phyloP scores from a whole-genome alignment of 2,797 vertebrate genomes.

The Melanotaenia trifasciata region DNA sequence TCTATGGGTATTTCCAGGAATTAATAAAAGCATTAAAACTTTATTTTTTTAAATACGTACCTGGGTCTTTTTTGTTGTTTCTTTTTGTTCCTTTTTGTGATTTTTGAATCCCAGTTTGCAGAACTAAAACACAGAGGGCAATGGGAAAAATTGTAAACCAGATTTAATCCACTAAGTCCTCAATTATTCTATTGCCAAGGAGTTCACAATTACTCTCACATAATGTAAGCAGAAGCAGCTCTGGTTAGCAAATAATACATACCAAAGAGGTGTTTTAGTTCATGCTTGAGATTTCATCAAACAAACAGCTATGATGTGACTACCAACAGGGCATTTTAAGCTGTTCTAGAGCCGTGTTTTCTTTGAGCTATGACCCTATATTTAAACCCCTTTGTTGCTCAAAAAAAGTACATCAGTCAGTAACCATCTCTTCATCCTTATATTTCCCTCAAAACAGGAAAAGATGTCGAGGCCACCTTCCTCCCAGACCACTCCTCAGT shows the following conservation, averaged over 20 bases:
- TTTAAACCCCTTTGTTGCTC: neutral
- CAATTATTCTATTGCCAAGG: neutral
- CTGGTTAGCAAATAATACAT: neutral
- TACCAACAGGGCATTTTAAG: neutral
- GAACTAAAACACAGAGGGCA: no score
- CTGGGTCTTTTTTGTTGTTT: no score
- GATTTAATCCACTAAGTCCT: neutral
- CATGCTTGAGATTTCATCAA: neutral
- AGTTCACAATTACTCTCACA: neutral
- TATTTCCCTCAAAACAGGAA: constrained; percentile 34
- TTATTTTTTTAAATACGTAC: no score
- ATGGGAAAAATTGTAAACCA: no score
- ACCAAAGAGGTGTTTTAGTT: neutral
- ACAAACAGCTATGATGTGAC: neutral
- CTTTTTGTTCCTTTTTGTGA: no score
- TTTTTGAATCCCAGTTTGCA: no score
- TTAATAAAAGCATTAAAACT: no score
- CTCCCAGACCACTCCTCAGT: constrained; percentile 71
- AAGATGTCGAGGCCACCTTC: constrained; percentile 71
- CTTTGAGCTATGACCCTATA: neutral
- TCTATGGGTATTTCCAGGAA: no score
- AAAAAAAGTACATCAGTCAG: no score
- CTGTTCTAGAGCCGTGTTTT: neutral
- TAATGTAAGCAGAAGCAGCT: neutral
- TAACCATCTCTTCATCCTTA: neutral